Evolutionary conservation across 2,888 invertebrate genomes (phyloP).

Genomic region (Meloe dianella): DNA sequence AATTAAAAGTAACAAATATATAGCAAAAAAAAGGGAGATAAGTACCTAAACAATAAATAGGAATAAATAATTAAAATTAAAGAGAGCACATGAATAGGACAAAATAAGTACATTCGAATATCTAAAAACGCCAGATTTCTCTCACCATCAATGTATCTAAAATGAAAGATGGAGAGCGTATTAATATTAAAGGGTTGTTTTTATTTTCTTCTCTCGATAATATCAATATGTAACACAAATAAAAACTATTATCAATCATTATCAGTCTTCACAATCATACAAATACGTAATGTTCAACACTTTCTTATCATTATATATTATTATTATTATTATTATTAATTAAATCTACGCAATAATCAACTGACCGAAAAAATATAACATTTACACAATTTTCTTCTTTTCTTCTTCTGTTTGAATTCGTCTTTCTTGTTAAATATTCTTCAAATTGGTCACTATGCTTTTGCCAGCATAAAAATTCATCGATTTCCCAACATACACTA

Average conservation of each 20-base stretch:
- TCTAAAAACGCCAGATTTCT: slow-evolving; percentile 32
- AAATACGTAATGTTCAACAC: slow-evolving; percentile 57
- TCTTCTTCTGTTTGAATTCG: slow-evolving; percentile 22
- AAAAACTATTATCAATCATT: slow-evolving; percentile 55
- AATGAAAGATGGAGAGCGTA: slow-evolving; percentile 22
- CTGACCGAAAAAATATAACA: slow-evolving; percentile 59
- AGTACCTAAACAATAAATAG: neutral
- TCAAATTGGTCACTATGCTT: slow-evolving; percentile 53
- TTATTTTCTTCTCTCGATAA: neutral
- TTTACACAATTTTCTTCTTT: slow-evolving; percentile 54
- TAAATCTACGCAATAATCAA: slow-evolving; percentile 56
- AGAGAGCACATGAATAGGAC: neutral
- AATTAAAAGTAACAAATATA: slow-evolving; percentile 7
- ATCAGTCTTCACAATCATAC: slow-evolving; percentile 56
- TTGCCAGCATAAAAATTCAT: slow-evolving; percentile 37
- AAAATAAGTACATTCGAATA: neutral
- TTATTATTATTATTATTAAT: neutral
- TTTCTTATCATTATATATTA: slow-evolving; percentile 28
- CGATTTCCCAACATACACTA: neutral
- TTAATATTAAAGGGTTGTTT: slow-evolving; percentile 41
- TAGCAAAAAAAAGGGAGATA: no score
- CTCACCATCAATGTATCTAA: slow-evolving; percentile 32
- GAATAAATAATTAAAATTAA: slow-evolving; percentile 9
- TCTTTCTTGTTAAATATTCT: slow-evolving; percentile 37
- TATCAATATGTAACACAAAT: slow-evolving; percentile 55